These are phyloP conservation scores for Propithecus coquereli DNA, from an alignment of 2,113 vertebrate genomes.

Conservation along the genomic window DNA sequence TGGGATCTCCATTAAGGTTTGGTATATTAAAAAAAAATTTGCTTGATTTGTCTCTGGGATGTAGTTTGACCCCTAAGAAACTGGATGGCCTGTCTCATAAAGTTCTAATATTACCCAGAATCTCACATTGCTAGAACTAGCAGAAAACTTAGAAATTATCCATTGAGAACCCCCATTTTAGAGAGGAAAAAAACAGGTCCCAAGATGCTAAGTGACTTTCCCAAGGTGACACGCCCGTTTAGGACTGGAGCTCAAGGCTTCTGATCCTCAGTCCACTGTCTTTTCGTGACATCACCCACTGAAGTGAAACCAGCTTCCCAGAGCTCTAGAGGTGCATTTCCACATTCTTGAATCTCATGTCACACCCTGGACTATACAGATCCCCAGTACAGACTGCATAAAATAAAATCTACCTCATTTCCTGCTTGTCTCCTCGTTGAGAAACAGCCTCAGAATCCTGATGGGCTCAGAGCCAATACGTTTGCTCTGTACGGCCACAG, in stretches of 20 bases:
- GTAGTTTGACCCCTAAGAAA: background rate
- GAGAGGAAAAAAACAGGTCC: background rate
- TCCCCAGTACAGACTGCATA: background rate
- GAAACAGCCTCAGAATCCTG: background rate
- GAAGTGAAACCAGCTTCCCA: background rate
- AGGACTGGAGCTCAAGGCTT: background rate
- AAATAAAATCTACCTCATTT: background rate
- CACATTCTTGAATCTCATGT: background rate
- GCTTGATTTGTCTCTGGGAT: background rate
- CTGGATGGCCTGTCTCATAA: background rate
- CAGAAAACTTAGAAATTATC: background rate
- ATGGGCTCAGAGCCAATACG: conserved; percentile 30
- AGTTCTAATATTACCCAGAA: background rate
- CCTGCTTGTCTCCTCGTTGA: background rate
- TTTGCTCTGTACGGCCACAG: background rate
- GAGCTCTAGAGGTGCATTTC: background rate
- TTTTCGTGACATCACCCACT: background rate
- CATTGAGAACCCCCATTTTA: background rate
- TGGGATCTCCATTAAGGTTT: background rate
- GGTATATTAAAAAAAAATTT: background rate
- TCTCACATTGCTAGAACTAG: background rate
- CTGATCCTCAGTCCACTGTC: background rate
- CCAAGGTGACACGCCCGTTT: background rate
- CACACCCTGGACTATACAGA: background rate
- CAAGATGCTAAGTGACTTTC: background rate